A percentile compares a stretch with the other conserved stretches of the same genome.
phyloP scores from a whole-genome alignment of 2,888 invertebrate genomes.

The Lycophotia porphyrea region DNA sequence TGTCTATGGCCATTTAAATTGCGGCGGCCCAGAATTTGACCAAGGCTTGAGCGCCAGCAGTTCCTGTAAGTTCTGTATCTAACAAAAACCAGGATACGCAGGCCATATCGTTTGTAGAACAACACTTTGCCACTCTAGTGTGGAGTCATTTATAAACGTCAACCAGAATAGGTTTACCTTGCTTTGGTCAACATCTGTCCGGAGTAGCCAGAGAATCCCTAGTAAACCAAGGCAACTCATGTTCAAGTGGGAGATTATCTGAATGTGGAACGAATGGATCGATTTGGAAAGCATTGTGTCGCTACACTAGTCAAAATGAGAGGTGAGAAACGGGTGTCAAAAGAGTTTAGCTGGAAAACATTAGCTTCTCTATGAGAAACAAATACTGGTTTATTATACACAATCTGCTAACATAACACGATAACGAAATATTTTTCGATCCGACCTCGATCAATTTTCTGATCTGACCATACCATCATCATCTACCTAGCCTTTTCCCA shows the following conservation, averaged over 20 bases:
- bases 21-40: neutral
- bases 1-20: neutral
- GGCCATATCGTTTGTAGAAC: neutral
- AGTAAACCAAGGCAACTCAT: neutral
- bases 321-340: neutral
- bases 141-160: neutral
- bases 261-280: neutral
- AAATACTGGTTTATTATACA: too few species aligned
- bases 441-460: neutral
- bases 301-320: neutral
- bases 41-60: neutral
- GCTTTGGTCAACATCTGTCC: neutral
- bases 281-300: neutral
- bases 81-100: neutral
- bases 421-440: neutral
- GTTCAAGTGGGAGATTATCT: neutral
- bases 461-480: neutral
- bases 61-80: neutral
- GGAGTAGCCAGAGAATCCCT: neutral
- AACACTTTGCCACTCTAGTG: neutral
- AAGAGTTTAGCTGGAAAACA: neutral
- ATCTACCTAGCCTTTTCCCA: neutral
- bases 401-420: neutral
- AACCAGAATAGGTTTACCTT: neutral
- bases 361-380: neutral